Percentiles rank a stretch among this genome's conserved stretches.
phyloP scores from a whole-genome alignment of 2,113 vertebrate genomes.

The Polypterus bichir region DNA sequence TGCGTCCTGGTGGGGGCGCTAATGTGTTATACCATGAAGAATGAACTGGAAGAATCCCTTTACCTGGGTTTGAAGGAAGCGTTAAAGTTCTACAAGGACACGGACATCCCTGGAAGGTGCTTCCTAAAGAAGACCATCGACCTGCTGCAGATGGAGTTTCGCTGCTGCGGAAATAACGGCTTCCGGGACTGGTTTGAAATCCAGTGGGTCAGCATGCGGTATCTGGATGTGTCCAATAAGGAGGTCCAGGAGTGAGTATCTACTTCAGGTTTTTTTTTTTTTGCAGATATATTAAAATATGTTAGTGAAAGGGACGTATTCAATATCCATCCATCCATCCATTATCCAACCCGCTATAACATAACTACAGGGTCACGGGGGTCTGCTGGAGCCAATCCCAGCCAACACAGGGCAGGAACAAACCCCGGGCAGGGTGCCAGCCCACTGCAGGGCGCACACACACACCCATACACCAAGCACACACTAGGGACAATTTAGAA shows the following conservation, averaged over 20 bases:
- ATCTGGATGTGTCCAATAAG: conserved; percentile 67
- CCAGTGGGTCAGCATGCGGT: conserved; percentile 71
- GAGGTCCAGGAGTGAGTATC: conserved; percentile 69
- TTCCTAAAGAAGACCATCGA: conserved; percentile 72
- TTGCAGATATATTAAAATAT: too few species aligned
- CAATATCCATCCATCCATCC: too few species aligned
- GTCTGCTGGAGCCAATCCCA: too few species aligned
- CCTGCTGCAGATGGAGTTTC: conserved; percentile 66
- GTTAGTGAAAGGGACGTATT: too few species aligned
- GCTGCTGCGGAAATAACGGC: conserved; percentile 69
- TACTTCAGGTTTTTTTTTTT: too few species aligned
- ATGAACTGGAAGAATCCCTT: conserved; percentile 63
- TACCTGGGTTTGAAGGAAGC: conserved; percentile 57
- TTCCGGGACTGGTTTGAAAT: conserved; percentile 78
- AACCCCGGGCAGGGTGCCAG: too few species aligned
- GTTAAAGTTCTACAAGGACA: conserved; percentile 71
- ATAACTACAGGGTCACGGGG: too few species aligned
- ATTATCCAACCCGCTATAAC: too few species aligned
- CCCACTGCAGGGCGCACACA: too few species aligned
- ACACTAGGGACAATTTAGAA: too few species aligned
- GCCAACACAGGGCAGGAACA: too few species aligned
- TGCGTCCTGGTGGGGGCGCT: conserved; percentile 66
- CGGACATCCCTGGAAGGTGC: conserved; percentile 69
- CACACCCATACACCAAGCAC: too few species aligned
- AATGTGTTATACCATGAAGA: conserved; percentile 69